Conservation (phyloP, 1,140 invertebrate genomes). For the Phocides pigmalion region DNA sequence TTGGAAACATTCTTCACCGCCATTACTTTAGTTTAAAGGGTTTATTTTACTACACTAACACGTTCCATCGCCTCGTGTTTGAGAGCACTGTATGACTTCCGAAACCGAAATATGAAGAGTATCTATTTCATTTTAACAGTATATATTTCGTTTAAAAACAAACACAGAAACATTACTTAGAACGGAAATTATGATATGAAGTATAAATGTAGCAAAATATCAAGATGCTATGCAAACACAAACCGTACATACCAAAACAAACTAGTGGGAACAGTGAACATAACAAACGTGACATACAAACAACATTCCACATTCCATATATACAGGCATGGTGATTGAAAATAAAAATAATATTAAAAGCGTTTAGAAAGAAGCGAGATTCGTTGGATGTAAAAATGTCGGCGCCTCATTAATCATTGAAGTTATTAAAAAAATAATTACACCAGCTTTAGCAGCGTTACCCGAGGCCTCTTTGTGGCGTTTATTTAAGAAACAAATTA, state of each 20-base stretch:
- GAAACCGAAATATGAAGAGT: no score
- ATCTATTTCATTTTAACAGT: no score
- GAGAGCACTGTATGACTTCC: no score
- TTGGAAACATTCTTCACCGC: no score
- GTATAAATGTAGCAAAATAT: not conserved
- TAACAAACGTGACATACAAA: constrained; percentile 4
- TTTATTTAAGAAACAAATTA: constrained; percentile 17
- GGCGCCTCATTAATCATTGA: constrained; percentile 20
- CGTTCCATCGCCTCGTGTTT: no score
- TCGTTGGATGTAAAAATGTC: not conserved
- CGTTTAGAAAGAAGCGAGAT: constrained; percentile 24
- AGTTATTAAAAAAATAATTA: constrained; percentile 21
- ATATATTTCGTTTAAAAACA: no score
- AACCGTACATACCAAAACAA: constrained; percentile 7
- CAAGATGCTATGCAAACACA: constrained; percentile 13
- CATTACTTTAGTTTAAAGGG: no score
- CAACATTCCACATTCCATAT: constrained; percentile 28
- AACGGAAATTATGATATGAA: no score
- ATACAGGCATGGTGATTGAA: constrained; percentile 7
- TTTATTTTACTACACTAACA: no score
- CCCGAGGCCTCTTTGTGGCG: constrained; percentile 7
- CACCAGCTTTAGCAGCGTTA: constrained; percentile 27
- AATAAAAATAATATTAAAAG: constrained; percentile 23
- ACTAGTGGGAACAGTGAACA: not conserved
- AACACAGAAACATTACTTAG: no score